These are phyloP conservation scores for Limnephilus lunatus DNA, from an alignment of 2,888 invertebrate species.

Conservation along the genomic window DNA sequence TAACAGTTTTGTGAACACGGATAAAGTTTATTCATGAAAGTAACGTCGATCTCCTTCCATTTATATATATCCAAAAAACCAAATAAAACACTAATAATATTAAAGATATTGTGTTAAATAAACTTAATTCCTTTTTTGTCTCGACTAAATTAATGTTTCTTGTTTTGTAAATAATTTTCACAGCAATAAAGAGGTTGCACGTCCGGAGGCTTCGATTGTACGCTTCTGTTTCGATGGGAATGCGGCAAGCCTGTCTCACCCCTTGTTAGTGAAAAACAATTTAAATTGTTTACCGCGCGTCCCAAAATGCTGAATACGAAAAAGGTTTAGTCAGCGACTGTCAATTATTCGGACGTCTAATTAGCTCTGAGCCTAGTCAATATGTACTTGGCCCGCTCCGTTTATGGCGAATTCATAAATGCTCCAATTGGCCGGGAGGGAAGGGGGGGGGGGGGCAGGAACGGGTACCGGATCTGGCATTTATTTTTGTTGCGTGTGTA, in stretches of 20 bases:
- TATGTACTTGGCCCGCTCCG: constrained; percentile 6
- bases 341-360: constrained; percentile 54
- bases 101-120: too few relatives aligned
- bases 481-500: neutral
- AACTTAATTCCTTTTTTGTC: too few relatives aligned
- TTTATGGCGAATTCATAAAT: constrained; percentile 2
- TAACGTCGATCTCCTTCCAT: neutral
- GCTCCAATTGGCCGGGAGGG: neutral
- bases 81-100: neutral
- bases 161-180: neutral
- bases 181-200: neutral
- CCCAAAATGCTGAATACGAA: constrained; percentile 45
- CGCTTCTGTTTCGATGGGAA: constrained; percentile 30
- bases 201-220: constrained; percentile 30
- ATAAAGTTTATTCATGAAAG: neutral
- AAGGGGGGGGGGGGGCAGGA: neutral
- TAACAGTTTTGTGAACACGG: neutral
- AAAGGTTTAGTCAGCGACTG: constrained; percentile 30
- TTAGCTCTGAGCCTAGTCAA: constrained; percentile 42
- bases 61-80: neutral
- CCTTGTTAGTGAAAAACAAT: constrained; percentile 49
- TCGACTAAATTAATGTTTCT: neutral
- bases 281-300: constrained; percentile 52
- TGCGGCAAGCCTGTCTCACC: constrained; percentile 26
- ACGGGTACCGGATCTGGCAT: neutral